These are phyloP conservation scores for Colletes latitarsis DNA, from an alignment of 1,140 invertebrate genomes.

Conservation along the genomic window DNA sequence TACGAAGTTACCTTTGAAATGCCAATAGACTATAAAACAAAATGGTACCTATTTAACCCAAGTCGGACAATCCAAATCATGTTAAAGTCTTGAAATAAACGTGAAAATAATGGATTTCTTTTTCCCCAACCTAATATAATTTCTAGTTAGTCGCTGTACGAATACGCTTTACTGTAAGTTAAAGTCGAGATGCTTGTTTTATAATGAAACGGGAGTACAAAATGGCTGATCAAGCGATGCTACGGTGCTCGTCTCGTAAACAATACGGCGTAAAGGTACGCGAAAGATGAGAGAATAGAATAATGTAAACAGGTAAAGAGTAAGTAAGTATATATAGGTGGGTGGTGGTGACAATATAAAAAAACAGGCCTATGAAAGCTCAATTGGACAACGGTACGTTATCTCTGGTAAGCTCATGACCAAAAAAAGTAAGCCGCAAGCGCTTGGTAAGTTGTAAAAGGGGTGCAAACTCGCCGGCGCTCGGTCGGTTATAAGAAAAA, in stretches of 20 bases:
- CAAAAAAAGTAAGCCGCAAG: slow-evolving; percentile 70
- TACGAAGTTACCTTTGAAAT: too few species aligned
- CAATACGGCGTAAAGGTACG: slow-evolving; percentile 9
- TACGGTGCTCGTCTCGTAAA: slow-evolving; percentile 56
- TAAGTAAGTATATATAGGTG: slow-evolving; percentile 4
- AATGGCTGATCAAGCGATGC: slow-evolving; percentile 56
- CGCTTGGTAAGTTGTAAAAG: slow-evolving; percentile 75
- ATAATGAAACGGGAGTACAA: slow-evolving; percentile 18
- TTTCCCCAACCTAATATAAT: too few species aligned
- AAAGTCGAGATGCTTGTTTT: too few species aligned
- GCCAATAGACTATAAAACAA: too few species aligned
- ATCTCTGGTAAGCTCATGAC: slow-evolving; percentile 72
- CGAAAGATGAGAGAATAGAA: slow-evolving; percentile 1
- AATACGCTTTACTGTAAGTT: too few species aligned
- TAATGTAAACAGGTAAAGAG: slow-evolving; percentile 22
- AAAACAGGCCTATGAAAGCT: slow-evolving; percentile 69
- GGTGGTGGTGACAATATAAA: neutral
- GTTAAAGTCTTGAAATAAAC: too few species aligned
- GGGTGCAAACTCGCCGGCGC: slow-evolving; percentile 77
- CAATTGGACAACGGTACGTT: slow-evolving; percentile 62
- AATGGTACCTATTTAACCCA: too few species aligned
- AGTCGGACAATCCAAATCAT: too few species aligned
- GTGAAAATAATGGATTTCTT: too few species aligned
- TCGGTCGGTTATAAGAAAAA: slow-evolving; percentile 68
- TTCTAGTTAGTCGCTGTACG: too few species aligned